These are phyloP conservation scores for Drosophila persimilis DNA, from an alignment of 1,140 invertebrate species.

Conservation along the genomic window DNA sequence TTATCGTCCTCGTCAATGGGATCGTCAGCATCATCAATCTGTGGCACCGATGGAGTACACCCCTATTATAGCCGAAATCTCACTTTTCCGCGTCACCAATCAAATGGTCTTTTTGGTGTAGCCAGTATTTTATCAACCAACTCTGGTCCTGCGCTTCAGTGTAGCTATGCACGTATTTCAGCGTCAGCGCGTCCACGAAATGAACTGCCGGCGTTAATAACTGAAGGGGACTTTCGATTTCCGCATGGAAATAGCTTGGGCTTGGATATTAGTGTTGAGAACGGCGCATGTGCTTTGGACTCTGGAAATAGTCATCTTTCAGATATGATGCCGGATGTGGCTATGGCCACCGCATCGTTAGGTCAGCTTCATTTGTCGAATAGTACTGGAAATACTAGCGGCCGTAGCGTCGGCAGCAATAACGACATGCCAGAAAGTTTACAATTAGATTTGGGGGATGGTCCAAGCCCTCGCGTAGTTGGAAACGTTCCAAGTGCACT, in stretches of 20 bases:
- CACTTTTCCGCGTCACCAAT: conserved; percentile 86
- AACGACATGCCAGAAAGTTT: conserved; percentile 83
- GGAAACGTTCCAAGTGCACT: conserved; percentile 57
- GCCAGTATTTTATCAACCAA: conserved; percentile 43
- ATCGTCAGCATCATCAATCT: conserved; percentile 70
- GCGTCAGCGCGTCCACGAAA: conserved; percentile 81
- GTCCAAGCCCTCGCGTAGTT: conserved; percentile 85
- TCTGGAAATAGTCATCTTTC: conserved; percentile 87
- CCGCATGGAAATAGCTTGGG: conserved; percentile 68
- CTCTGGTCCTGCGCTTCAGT: conserved; percentile 49
- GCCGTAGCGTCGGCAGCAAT: conserved; percentile 38
- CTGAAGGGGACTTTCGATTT: conserved; percentile 85
- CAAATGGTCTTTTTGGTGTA: conserved; percentile 66
- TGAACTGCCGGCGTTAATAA: conserved; percentile 86
- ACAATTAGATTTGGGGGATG: conserved; percentile 91
- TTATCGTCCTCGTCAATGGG: conserved; percentile 56
- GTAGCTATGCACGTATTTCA: conserved; percentile 67
- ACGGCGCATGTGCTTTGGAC: conserved; percentile 61
- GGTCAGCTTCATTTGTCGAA: conserved; percentile 85
- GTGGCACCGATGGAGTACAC: conserved; percentile 53
- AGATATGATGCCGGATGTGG: conserved; percentile 93
- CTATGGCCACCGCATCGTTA: conserved; percentile 92
- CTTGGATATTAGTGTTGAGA: conserved; percentile 54
- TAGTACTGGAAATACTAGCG: conserved; percentile 25
- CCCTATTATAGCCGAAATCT: conserved; percentile 84